Conservation (phyloP, 1,140 invertebrate species). For the Cydia splendana region DNA sequence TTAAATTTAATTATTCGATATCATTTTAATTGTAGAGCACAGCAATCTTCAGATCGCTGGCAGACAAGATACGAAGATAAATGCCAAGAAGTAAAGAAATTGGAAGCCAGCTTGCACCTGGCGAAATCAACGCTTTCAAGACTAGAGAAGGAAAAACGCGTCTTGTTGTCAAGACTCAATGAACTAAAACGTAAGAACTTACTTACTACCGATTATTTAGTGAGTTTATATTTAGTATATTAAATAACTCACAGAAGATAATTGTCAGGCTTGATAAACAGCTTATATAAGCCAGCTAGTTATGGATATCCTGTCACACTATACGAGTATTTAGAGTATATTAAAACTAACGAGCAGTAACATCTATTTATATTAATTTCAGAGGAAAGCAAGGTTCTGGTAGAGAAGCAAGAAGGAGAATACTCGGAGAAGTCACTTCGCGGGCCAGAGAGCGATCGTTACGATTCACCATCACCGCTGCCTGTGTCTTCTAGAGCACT, state of each 20-base stretch:
- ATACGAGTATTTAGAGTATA: no score
- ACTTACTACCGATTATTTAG: no score
- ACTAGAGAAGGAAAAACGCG: conserved; percentile 73
- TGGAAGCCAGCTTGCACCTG: conserved; percentile 61
- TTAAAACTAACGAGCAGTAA: no score
- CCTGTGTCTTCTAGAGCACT: conserved; percentile 58
- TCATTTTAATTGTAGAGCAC: conserved; percentile 65
- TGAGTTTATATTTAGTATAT: no score
- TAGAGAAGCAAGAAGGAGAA: conserved; percentile 67
- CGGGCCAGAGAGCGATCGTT: conserved; percentile 40
- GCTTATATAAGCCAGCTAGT: no score
- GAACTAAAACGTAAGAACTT: conserved; percentile 62
- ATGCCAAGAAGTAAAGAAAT: conserved; percentile 68
- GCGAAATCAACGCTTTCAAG: conserved; percentile 61
- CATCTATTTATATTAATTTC: conserved; percentile 29
- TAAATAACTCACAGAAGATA: no score
- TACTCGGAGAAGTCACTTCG: conserved; percentile 51
- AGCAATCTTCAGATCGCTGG: conserved; percentile 74
- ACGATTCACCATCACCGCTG: conserved; percentile 33
- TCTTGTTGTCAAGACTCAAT: conserved; percentile 57
- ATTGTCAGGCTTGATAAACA: no score
- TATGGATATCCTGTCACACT: no score
- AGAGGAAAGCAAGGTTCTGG: conserved; percentile 54
- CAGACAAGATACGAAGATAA: conserved; percentile 72
- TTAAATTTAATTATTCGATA: not conserved